These are phyloP conservation scores for Caranx melampygus DNA, from an alignment of 2,113 vertebrate genomes.

Conservation along the genomic window DNA sequence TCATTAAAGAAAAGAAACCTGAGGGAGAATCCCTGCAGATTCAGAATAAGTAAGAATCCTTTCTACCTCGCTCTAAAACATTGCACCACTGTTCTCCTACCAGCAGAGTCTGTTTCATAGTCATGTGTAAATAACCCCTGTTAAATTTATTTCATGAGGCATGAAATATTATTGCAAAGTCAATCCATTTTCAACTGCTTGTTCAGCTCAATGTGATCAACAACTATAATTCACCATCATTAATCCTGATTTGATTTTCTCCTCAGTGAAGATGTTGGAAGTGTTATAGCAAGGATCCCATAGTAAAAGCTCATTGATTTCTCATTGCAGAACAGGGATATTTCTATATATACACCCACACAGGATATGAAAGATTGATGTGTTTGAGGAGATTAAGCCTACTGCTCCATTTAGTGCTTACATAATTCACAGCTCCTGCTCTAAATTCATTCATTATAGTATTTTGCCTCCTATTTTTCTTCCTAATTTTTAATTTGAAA, in stretches of 20 bases:
- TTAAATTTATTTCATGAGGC: no score
- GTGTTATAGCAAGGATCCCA: slow-evolving; percentile 3
- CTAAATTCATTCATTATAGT: slow-evolving; percentile 21
- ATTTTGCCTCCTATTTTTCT: neutral
- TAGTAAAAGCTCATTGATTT: slow-evolving; percentile 1
- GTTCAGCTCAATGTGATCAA: neutral
- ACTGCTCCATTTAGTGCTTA: slow-evolving; percentile 51
- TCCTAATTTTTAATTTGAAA: slow-evolving; percentile 8
- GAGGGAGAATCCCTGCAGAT: neutral
- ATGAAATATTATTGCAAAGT: neutral
- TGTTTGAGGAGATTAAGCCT: slow-evolving; percentile 50
- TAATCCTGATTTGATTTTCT: slow-evolving; percentile 14
- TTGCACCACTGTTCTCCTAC: neutral
- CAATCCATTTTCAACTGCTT: neutral
- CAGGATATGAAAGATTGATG: slow-evolving; percentile 50
- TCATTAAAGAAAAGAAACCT: neutral
- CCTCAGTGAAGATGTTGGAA: neutral
- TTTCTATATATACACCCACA: slow-evolving; percentile 38
- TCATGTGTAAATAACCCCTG: neutral
- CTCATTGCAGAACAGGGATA: neutral
- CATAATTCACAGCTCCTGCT: slow-evolving; percentile 39
- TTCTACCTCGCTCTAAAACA: neutral
- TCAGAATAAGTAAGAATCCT: neutral
- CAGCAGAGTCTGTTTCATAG: neutral
- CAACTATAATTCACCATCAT: slow-evolving; percentile 2